phyloP scores from a whole-genome alignment of 2,888 invertebrate species.

The Teleiodes luculella region DNA sequence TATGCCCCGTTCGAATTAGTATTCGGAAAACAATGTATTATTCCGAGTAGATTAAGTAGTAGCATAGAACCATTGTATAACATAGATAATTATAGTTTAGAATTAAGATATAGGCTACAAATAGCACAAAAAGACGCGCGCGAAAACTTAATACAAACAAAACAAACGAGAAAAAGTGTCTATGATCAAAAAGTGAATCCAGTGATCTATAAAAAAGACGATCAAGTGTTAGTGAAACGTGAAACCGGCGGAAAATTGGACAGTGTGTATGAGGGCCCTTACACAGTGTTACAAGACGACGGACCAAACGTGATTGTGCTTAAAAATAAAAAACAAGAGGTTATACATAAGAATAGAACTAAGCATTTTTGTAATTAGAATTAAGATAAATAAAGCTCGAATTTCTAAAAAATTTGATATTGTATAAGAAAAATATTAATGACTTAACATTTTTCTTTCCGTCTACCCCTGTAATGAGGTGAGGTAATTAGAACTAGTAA shows the following conservation, averaged over 20 bases:
- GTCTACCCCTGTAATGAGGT: background rate
- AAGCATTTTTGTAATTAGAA: background rate
- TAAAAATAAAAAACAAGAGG: background rate
- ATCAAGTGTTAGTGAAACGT: conserved; percentile 20
- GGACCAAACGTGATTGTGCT: conserved; percentile 17
- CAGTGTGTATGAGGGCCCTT: conserved; percentile 17
- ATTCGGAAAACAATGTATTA: background rate
- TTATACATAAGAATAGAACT: conserved; percentile 2
- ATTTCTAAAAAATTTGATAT: background rate
- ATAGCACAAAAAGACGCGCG: background rate
- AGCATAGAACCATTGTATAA: conserved; percentile 8
- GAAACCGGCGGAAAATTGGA: conserved; percentile 17
- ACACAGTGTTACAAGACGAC: conserved; percentile 9
- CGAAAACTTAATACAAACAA: conserved; percentile 16
- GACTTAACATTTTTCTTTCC: background rate
- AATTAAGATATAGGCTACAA: conserved; percentile 9
- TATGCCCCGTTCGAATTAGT: conserved; percentile 1
- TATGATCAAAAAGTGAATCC: conserved; percentile 17
- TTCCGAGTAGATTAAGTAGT: background rate
- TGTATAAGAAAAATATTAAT: background rate
- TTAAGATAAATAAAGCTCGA: no score
- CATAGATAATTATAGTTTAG: conserved; percentile 6
- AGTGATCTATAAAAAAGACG: conserved; percentile 13
- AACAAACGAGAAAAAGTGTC: conserved; percentile 14
- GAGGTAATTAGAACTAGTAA: no score